Conservation (phyloP, 2,113 vertebrate species). For the Romanogobio albipinnatus region DNA sequence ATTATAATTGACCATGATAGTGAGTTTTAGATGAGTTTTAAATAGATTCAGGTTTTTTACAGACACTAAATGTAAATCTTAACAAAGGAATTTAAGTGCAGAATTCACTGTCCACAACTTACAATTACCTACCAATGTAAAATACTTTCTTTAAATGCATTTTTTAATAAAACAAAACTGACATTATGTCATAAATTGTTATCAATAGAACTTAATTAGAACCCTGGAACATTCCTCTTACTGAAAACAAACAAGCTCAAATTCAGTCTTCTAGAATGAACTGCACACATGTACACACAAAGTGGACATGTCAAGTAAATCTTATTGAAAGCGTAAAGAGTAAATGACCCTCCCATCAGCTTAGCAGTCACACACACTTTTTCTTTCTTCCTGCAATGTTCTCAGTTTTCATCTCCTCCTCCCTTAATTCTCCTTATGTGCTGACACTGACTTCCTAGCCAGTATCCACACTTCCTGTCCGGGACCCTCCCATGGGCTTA, state of each 20-base stretch:
- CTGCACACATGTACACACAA: conserved; percentile 1
- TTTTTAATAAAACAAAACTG: not conserved
- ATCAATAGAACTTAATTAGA: not conserved
- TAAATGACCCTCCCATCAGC: not conserved
- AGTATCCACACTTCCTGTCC: conserved; percentile 46
- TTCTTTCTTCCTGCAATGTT: conserved; percentile 20
- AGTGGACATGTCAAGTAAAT: not conserved
- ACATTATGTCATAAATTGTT: not conserved
- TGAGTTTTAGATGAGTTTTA: not conserved
- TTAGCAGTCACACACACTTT: conserved; percentile 2
- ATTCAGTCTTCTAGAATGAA: not conserved
- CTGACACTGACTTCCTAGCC: conserved; percentile 54
- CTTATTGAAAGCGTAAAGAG: not conserved
- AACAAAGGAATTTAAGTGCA: not conserved
- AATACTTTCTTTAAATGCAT: not conserved
- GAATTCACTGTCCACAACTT: not conserved
- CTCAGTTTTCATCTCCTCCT: conserved; percentile 38
- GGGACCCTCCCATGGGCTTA: conserved; percentile 21
- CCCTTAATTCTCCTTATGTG: conserved; percentile 43
- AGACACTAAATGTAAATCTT: not conserved
- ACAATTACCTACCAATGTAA: not conserved
- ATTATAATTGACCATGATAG: not conserved
- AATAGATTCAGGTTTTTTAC: not conserved
- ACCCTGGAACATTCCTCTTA: not conserved
- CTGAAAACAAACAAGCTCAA: not conserved